Conservation (phyloP, 2,888 invertebrate genomes). For the Cremastinae sp. region DNA sequence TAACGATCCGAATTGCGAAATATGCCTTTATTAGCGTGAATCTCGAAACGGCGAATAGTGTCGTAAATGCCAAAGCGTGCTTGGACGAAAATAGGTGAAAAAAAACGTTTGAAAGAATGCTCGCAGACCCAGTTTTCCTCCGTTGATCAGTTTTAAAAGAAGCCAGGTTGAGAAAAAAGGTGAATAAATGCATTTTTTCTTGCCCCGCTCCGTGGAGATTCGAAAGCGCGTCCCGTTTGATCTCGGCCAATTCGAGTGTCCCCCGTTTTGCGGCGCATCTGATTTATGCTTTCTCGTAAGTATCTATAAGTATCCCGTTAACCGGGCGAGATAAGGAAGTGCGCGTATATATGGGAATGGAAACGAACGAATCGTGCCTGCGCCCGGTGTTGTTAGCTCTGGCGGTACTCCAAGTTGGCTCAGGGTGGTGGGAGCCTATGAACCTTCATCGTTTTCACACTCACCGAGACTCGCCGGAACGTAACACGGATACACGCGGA, state of each 20-base stretch:
- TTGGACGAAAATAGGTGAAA: too few species aligned
- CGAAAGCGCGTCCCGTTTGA: slow-evolving; percentile 26
- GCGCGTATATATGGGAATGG: slow-evolving; percentile 57
- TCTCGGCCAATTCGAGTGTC: slow-evolving; percentile 43
- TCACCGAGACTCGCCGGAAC: slow-evolving; percentile 6
- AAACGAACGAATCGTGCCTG: slow-evolving; percentile 48
- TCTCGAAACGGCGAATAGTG: too few species aligned
- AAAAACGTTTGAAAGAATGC: too few species aligned
- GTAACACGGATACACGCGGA: not conserved
- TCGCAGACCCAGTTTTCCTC: too few species aligned
- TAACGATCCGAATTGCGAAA: too few species aligned
- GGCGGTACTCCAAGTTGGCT: slow-evolving; percentile 62
- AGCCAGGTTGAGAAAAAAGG: not conserved
- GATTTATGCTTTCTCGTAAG: slow-evolving; percentile 71
- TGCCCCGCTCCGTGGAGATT: not conserved
- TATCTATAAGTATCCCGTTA: slow-evolving; percentile 70
- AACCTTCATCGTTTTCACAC: slow-evolving; percentile 37
- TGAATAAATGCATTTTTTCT: not conserved
- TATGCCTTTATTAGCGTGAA: too few species aligned
- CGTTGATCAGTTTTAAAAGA: too few species aligned
- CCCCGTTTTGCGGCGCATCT: slow-evolving; percentile 51
- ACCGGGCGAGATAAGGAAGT: slow-evolving; percentile 65
- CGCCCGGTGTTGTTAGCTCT: slow-evolving; percentile 45
- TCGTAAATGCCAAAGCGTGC: too few species aligned
- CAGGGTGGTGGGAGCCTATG: slow-evolving; percentile 32